Conservation (phyloP, 2,888 invertebrate species). For the Rugalucina vietnamica region DNA sequence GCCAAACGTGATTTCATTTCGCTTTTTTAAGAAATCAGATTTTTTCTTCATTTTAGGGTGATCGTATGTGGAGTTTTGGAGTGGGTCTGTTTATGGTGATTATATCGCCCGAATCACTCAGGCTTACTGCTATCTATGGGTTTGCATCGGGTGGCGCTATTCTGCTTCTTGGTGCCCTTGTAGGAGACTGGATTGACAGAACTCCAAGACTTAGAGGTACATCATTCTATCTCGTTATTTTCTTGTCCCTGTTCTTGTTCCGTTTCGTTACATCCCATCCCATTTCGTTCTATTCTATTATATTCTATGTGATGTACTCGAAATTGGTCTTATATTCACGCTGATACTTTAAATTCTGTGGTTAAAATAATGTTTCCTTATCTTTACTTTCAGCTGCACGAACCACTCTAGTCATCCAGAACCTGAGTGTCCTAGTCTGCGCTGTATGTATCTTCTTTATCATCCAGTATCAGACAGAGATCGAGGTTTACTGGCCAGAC, state of each 20-base stretch:
- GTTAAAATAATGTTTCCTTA: too few relatives aligned
- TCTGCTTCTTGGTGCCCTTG: constrained; percentile 84
- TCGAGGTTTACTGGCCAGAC: constrained; percentile 59
- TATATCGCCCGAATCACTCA: constrained; percentile 82
- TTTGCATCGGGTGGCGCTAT: constrained; percentile 82
- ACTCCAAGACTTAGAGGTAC: constrained; percentile 84
- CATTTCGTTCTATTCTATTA: too few relatives aligned
- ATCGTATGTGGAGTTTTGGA: constrained; percentile 86
- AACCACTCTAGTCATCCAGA: constrained; percentile 84
- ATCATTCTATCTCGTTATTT: too few relatives aligned
- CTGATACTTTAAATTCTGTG: too few relatives aligned
- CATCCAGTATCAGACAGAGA: constrained; percentile 63
- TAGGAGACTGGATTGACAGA: constrained; percentile 85
- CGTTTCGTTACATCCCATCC: too few relatives aligned
- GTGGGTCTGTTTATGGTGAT: constrained; percentile 85
- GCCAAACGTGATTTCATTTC: too few relatives aligned
- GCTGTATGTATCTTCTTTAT: constrained; percentile 82
- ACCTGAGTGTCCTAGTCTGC: constrained; percentile 83
- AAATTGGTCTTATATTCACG: not conserved
- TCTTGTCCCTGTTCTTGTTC: too few relatives aligned
- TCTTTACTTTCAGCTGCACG: constrained; percentile 84
- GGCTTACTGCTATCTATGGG: constrained; percentile 85
- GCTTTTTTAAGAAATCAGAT: too few relatives aligned
- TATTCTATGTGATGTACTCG: not conserved
- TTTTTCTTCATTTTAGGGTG: constrained; percentile 83